Base-by-base conservation (phyloP, 2,797 vertebrate genomes). In the Gymnocypris eckloni region DNA sequence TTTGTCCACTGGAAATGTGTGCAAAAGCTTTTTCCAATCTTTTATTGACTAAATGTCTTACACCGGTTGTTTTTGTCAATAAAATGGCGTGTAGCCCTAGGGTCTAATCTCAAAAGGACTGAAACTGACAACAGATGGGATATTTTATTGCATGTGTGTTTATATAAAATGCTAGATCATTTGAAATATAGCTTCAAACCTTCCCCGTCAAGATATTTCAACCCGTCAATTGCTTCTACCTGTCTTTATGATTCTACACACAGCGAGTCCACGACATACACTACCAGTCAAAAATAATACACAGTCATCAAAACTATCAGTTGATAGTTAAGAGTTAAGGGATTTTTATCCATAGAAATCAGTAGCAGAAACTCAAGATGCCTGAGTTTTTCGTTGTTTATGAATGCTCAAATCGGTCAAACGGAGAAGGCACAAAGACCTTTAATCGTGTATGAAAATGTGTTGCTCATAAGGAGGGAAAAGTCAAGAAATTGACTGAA, bases 161-260 rank as follows among this genome's bases (percentile, higher is more conserved):
- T 6, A 37, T 94, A 94, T 93, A 90, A 69, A 87, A 92, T 16
- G 25, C 28, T 33, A 39, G 7, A 66, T 41, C 22, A 41, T 52
- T 67, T 52, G 4, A 66, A 66, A 64, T 64, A 6, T n/a, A 25
- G 33, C 15, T 69, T 54, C 6, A 41, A 67, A 84, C 41, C 33
- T 41, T 66, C 2, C 10, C 10, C 8, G 4, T 28, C 5, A 66
- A 67, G 28, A 64, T 73, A 28, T 52, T 33, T 43, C 18, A 45
- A 18, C 13, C 52, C 11, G 59, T 73, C 2, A 20, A 41, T 79
- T 54, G 2, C 4, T 59, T 83, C 43, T 4, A 28, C 18, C 54
- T 13, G n/a, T 25, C 8, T 73, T 33, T 56, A 25, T 16, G 11
- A 28, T 48, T 64, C 18, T 39, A 52, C 43, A 25, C 33, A 83